A percentile compares a stretch with the other conserved stretches of the same genome.
Evolutionary conservation across 2,113 vertebrate genomes (phyloP).

Genomic region (Hydropotes inermis): DNA sequence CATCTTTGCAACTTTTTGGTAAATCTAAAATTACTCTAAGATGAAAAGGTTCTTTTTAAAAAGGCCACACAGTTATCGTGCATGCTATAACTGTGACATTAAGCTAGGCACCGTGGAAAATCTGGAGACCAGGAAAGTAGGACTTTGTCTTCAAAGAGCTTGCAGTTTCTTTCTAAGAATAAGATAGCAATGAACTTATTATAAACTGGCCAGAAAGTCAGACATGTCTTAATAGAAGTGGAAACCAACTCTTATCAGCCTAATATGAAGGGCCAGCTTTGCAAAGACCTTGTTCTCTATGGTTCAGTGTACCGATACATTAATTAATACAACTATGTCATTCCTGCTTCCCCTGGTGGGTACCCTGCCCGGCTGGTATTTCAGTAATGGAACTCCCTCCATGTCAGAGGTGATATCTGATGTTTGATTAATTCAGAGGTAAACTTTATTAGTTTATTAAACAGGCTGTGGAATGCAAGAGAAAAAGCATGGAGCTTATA

Average conservation of each 20-base stretch:
- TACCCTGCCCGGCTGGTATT: neutral
- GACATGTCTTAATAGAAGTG: neutral
- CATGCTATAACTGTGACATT: neutral
- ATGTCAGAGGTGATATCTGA: neutral
- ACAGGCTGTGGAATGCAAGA: neutral
- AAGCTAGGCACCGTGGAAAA: neutral
- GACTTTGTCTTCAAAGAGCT: neutral
- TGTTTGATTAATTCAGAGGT: neutral
- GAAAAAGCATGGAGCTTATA: neutral
- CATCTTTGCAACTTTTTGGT: neutral
- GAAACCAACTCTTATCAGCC: neutral
- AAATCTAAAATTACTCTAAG: neutral
- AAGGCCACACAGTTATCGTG: neutral
- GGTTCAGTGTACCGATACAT: neutral
- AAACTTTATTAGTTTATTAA: neutral
- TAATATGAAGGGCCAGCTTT: neutral
- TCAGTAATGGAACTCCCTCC: neutral
- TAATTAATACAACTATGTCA: neutral
- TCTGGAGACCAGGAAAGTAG: neutral
- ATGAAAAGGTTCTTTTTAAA: neutral
- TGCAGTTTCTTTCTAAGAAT: neutral
- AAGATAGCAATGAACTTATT: neutral
- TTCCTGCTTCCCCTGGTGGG: neutral
- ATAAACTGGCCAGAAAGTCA: neutral
- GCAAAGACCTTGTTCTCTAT: neutral